These are phyloP conservation scores for Diabrotica undecimpunctata DNA, from an alignment of 1,140 invertebrate species.

Conservation along the genomic window DNA sequence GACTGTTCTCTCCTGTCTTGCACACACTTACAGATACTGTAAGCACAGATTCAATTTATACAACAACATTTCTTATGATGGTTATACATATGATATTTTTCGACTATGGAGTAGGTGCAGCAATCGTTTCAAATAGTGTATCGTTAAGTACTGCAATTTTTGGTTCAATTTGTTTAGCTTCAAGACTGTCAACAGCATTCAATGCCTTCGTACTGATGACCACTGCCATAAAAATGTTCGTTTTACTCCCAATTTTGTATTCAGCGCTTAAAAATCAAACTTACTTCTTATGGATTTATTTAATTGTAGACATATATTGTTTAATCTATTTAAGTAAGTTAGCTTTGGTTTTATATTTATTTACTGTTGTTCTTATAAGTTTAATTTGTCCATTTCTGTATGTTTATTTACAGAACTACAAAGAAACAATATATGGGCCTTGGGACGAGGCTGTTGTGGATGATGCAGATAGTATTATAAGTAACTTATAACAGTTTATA, in stretches of 20 bases:
- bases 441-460: conserved; percentile 88
- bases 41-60: conserved; percentile 95
- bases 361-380: conserved; percentile 62
- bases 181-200: conserved; percentile 75
- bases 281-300: conserved; percentile 41
- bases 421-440: conserved; percentile 92
- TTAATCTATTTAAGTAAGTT: conserved; percentile 57
- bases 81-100: conserved; percentile 84
- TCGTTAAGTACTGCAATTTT: conserved; percentile 89
- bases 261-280: conserved; percentile 53
- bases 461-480: conserved; percentile 51
- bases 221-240: conserved; percentile 82
- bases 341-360: conserved; percentile 59
- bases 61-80: conserved; percentile 84
- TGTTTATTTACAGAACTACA: conserved; percentile 76
- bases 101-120: conserved; percentile 82
- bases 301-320: conserved; percentile 52
- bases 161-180: conserved; percentile 90
- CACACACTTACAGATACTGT: conserved; percentile 93
- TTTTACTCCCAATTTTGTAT: conserved; percentile 79
- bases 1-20: conserved; percentile 83
- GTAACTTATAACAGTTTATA: background rate
- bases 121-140: conserved; percentile 77
- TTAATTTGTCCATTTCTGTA: conserved; percentile 74
- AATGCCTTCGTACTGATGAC: conserved; percentile 87